A percentile compares a stretch with the other conserved stretches of the same genome.
Conservation (phyloP, 2,113 vertebrate species). For the Alosa alosa region DNA sequence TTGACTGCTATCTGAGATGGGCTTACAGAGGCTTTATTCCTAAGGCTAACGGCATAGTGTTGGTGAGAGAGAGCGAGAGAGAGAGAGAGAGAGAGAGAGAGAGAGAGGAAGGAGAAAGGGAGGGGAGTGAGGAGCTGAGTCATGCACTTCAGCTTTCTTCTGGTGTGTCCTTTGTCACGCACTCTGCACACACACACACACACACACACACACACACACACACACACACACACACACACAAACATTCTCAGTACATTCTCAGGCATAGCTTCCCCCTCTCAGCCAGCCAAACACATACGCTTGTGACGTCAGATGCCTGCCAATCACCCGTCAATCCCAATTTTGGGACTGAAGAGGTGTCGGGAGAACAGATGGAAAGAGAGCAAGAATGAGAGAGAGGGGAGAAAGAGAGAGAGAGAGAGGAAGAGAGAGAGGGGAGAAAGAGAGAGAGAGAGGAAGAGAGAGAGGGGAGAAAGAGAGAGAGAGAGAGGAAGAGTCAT, state of each 20-base stretch:
- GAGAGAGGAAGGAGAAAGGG: neutral
- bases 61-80: neutral
- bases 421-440: neutral
- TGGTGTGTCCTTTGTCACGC: slow-evolving; percentile 15
- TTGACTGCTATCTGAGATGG: neutral
- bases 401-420: neutral
- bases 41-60: neutral
- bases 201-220: slow-evolving; percentile 5
- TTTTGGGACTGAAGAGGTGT: neutral
- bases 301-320: neutral
- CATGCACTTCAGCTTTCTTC: neutral
- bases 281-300: neutral
- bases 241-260: slow-evolving; percentile 9
- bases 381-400: neutral
- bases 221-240: slow-evolving; percentile 27
- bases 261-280: neutral
- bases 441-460: neutral
- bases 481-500: too few relatives aligned
- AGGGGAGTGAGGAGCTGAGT: slow-evolving; percentile 2
- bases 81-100: neutral
- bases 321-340: neutral
- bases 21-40: neutral
- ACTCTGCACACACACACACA: slow-evolving; percentile 22
- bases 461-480: neutral
- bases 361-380: neutral